These are phyloP conservation scores for Spilosoma lubricipeda DNA, from an alignment of 2,888 invertebrate genomes.

Conservation along the genomic window DNA sequence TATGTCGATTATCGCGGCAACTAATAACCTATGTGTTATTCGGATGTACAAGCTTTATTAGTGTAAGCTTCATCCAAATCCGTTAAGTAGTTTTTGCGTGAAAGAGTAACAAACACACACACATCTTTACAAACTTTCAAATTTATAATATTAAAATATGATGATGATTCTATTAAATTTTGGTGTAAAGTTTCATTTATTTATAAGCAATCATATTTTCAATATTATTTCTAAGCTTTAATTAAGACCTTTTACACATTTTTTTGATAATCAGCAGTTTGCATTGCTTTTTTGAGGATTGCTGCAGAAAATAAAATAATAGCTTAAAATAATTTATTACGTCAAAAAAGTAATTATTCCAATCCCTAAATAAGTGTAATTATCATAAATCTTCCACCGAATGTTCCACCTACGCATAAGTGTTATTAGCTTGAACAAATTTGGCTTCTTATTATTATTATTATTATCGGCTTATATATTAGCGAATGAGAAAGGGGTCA, in stretches of 20 bases:
- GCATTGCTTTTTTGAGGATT: background rate
- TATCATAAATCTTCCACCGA: slow-evolving; percentile 3
- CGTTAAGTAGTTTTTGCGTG: too few species aligned
- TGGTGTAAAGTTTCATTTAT: too few species aligned
- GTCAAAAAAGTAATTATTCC: background rate
- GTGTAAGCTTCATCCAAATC: too few species aligned
- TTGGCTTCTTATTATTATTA: background rate
- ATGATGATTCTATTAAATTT: too few species aligned
- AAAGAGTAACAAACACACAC: too few species aligned
- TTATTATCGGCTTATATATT: slow-evolving; percentile 7
- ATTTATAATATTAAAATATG: too few species aligned
- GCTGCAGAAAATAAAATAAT: background rate
- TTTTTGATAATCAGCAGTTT: background rate
- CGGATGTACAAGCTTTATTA: too few species aligned
- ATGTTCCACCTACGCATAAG: background rate
- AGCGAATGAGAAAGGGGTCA: slow-evolving; percentile 12
- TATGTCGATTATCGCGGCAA: too few species aligned
- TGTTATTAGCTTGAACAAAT: slow-evolving; percentile 4
- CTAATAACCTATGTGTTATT: too few species aligned
- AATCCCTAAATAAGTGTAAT: background rate
- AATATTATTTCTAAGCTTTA: too few species aligned
- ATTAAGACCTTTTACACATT: background rate
- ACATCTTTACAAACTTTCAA: too few species aligned
- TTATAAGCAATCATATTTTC: too few species aligned
- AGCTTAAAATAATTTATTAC: background rate